These are phyloP conservation scores for Drosophila jambulina DNA, from an alignment of 1,140 invertebrate species.

Conservation along the genomic window DNA sequence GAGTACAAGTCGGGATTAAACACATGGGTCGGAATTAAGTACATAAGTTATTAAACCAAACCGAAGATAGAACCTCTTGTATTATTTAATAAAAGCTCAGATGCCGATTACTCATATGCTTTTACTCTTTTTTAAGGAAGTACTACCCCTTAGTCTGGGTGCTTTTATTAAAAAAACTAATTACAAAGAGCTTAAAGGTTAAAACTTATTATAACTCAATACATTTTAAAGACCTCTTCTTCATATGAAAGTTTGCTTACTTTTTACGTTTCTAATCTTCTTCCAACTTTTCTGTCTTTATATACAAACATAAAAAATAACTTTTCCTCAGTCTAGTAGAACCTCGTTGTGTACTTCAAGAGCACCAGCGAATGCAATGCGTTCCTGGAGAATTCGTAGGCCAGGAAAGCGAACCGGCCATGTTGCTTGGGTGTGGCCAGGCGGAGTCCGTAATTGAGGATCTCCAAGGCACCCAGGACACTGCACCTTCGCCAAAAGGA, in stretches of 20 bases:
- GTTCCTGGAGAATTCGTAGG: conserved; percentile 65
- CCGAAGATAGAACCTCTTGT: background rate
- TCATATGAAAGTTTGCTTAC: no score
- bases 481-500: conserved; percentile 33
- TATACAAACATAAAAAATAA: background rate
- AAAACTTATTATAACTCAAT: background rate
- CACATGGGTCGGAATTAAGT: background rate
- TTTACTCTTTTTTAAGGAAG: background rate
- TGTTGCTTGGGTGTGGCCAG: conserved; percentile 57
- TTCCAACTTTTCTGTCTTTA: background rate
- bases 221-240: no score
- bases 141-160: no score
- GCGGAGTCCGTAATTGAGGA: conserved; percentile 50
- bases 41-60: background rate
- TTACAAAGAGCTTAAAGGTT: background rate
- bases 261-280: background rate
- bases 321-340: conserved; percentile 10
- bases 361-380: conserved; percentile 44
- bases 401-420: conserved; percentile 61
- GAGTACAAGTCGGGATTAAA: background rate
- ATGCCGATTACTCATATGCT: background rate
- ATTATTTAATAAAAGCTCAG: background rate
- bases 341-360: conserved; percentile 17
- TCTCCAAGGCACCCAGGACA: conserved; percentile 41
- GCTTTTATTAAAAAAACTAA: background rate